Percentiles rank a stretch among this genome's conserved stretches.
Conservation (phyloP, 37 sponge, comb jelly and placozoan species). For the Lycopodina hypogea region DNA sequence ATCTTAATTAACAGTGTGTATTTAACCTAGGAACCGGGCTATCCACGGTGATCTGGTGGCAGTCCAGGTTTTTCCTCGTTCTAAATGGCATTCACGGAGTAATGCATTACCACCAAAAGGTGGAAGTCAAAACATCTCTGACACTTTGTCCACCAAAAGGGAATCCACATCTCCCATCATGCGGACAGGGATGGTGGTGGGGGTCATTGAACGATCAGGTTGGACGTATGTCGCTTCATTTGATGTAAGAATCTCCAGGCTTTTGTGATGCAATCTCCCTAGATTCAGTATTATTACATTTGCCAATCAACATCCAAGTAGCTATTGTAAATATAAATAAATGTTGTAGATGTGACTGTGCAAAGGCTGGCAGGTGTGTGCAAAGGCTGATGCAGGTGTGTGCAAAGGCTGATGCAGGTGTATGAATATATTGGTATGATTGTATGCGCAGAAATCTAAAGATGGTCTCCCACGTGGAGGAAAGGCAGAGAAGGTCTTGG, state of each 20-base stretch:
- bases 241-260: constrained; percentile 37
- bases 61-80: constrained; percentile 37
- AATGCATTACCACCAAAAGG: constrained; percentile 2
- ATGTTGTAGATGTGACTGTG: too few relatives aligned
- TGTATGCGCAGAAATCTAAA: not conserved
- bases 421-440: too few relatives aligned
- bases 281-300: not conserved
- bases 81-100: constrained; percentile 26
- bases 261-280: not conserved
- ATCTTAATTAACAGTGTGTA: too few relatives aligned
- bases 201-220: constrained; percentile 28
- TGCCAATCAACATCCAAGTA: too few relatives aligned
- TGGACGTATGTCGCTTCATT: constrained; percentile 68
- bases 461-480: not conserved
- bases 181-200: constrained; percentile 68
- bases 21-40: constrained; percentile 54
- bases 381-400: too few relatives aligned
- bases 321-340: too few relatives aligned
- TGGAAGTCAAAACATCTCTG: not conserved
- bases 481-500: constrained; percentile 59
- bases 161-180: constrained; percentile 7
- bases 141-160: not conserved
- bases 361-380: too few relatives aligned
- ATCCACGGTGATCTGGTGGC: constrained; percentile 73
- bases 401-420: too few relatives aligned